phyloP scores from a whole-genome alignment of 1,140 invertebrate species.

The Holcopasites calliopsidis region DNA sequence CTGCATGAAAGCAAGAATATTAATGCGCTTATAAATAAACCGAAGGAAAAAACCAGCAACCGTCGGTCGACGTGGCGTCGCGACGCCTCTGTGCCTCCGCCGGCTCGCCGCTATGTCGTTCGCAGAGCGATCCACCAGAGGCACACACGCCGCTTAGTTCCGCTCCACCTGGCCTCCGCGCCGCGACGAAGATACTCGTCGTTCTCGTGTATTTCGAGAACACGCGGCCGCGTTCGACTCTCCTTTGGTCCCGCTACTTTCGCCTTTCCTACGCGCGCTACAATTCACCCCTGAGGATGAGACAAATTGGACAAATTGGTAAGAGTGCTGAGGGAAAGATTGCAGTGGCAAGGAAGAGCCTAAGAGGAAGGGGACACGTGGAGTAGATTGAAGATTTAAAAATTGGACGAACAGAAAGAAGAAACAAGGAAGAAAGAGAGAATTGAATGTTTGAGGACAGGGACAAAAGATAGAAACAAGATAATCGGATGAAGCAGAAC shows the following conservation, averaged over 20 bases:
- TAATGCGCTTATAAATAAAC: slow-evolving; percentile 76
- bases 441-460: neutral
- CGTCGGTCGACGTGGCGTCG: slow-evolving; percentile 11
- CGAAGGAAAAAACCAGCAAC: slow-evolving; percentile 68
- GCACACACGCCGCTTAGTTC: slow-evolving; percentile 32
- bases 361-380: too few species aligned
- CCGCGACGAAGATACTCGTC: slow-evolving; percentile 14
- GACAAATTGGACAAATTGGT: too few species aligned
- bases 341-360: too few species aligned
- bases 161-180: slow-evolving; percentile 22
- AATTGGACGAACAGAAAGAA: neutral
- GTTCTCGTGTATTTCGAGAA: slow-evolving; percentile 40
- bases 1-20: slow-evolving; percentile 66
- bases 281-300: neutral
- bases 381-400: neutral
- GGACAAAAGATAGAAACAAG: neutral
- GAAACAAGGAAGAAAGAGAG: neutral
- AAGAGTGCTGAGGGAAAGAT: too few species aligned
- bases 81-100: slow-evolving; percentile 9
- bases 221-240: neutral
- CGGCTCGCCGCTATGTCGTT: neutral
- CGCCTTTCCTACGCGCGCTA: neutral
- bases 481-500: too few species aligned
- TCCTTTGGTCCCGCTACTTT: neutral
- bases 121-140: neutral